These are phyloP conservation scores for Drosophila elegans DNA, from an alignment of 1,140 invertebrate genomes.

Conservation along the genomic window DNA sequence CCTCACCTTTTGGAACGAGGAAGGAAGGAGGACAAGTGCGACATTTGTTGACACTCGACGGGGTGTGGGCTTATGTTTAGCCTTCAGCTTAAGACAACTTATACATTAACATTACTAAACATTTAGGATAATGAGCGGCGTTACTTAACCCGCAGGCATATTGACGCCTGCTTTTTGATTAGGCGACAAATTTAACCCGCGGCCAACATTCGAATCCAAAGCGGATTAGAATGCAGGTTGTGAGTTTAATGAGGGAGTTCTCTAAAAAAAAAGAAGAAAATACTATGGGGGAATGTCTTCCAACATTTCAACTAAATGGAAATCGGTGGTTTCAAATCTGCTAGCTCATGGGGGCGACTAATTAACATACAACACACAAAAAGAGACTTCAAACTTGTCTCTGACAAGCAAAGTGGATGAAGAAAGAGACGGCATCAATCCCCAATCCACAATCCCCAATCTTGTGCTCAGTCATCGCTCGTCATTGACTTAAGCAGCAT, in stretches of 20 bases:
- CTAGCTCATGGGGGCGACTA: constrained; percentile 60
- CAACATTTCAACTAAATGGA: constrained; percentile 58
- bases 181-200: constrained; percentile 65
- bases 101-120: constrained; percentile 47
- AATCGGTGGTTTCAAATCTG: constrained; percentile 41
- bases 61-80: constrained; percentile 47
- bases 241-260: constrained; percentile 1
- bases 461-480: constrained; percentile 74
- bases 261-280: neutral
- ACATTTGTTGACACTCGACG: constrained; percentile 71
- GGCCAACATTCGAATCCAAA: constrained; percentile 37
- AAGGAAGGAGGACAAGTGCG: constrained; percentile 69
- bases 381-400: constrained; percentile 76
- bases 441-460: constrained; percentile 46
- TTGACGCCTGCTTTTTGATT: constrained; percentile 52
- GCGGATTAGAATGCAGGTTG: constrained; percentile 61
- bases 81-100: constrained; percentile 67
- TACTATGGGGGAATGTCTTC: constrained; percentile 7
- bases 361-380: constrained; percentile 77
- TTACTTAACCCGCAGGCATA: constrained; percentile 41
- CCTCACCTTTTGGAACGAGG: constrained; percentile 9
- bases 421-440: constrained; percentile 37
- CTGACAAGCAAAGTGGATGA: constrained; percentile 55
- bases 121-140: constrained; percentile 43
- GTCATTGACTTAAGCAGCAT: constrained; percentile 81